Percentiles rank a stretch among this genome's conserved stretches.
Evolutionary conservation across 2,888 invertebrate species (phyloP).

Genomic region (Melieria omissa): DNA sequence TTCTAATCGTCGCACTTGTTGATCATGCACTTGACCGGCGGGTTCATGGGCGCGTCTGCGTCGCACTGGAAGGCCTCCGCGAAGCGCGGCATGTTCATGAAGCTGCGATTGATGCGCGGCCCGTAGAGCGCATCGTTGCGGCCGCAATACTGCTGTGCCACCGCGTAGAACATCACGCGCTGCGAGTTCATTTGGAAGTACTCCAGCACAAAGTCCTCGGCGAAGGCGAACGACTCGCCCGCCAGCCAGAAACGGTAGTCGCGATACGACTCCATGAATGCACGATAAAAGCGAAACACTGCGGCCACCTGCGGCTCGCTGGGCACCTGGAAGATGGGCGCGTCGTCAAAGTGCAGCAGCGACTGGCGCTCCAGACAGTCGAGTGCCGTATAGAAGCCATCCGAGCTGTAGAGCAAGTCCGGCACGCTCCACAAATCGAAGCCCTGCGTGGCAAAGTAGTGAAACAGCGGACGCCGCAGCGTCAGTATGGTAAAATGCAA

Average conservation of each 20-base stretch:
- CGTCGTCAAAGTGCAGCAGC: conserved; percentile 36
- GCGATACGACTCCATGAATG: conserved; percentile 52
- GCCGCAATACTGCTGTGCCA: conserved; percentile 58
- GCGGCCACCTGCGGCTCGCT: conserved; percentile 49
- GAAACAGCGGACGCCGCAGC: conserved; percentile 56
- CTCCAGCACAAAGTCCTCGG: conserved; percentile 59
- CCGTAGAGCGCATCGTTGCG: conserved; percentile 53
- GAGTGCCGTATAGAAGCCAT: conserved; percentile 59
- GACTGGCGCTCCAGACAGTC: conserved; percentile 59
- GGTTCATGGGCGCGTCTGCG: conserved; percentile 56
- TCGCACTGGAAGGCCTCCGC: conserved; percentile 57
- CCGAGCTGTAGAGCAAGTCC: conserved; percentile 52
- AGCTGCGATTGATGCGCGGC: conserved; percentile 57
- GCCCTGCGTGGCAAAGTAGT: conserved; percentile 60
- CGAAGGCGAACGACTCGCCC: conserved; percentile 60
- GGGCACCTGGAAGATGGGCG: conserved; percentile 47
- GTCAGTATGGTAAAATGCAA: conserved; percentile 55
- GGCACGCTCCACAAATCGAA: conserved; percentile 58
- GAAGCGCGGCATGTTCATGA: conserved; percentile 60
- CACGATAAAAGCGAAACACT: conserved; percentile 55
- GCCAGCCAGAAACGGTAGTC: conserved; percentile 62
- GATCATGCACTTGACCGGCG: conserved; percentile 57
- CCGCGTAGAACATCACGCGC: conserved; percentile 60
- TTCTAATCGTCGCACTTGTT: conserved; percentile 30
- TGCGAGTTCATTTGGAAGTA: conserved; percentile 55